Percentiles rank a stretch among this genome's conserved stretches.
Conservation (phyloP, 2,797 vertebrate species). For the Synanceia verrucosa region DNA sequence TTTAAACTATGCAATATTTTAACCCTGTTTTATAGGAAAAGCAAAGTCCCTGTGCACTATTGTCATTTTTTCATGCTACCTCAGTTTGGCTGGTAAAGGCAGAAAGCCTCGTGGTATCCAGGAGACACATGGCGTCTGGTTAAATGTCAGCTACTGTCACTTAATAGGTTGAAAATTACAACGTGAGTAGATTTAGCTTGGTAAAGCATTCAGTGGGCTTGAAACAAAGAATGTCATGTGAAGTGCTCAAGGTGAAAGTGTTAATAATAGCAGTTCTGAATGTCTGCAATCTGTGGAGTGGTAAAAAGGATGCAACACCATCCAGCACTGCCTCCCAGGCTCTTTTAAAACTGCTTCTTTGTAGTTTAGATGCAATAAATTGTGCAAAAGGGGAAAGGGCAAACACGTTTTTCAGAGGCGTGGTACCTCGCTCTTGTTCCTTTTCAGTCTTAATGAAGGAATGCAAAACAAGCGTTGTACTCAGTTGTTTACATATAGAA, state of each 20-base stretch:
- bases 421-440: not conserved
- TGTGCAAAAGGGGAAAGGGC: not conserved
- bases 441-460: not conserved
- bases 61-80: not conserved
- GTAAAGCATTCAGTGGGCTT: not conserved
- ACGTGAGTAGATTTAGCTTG: not conserved
- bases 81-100: not conserved
- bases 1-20: not conserved
- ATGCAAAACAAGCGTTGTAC: not conserved
- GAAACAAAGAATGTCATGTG: not conserved
- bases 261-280: not conserved
- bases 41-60: not conserved
- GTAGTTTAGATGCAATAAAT: not conserved
- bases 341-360: not conserved
- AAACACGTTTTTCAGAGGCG: not conserved
- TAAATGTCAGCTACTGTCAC: not conserved
- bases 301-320: not conserved
- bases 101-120: not conserved
- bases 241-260: not conserved
- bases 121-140: not conserved
- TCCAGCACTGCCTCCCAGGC: not conserved
- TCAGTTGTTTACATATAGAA: not conserved
- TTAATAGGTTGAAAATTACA: not conserved
- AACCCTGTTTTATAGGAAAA: not conserved
- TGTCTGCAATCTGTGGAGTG: not conserved